These are phyloP conservation scores for Phyto melanocephala DNA, from an alignment of 2,888 invertebrate species.

Conservation along the genomic window DNA sequence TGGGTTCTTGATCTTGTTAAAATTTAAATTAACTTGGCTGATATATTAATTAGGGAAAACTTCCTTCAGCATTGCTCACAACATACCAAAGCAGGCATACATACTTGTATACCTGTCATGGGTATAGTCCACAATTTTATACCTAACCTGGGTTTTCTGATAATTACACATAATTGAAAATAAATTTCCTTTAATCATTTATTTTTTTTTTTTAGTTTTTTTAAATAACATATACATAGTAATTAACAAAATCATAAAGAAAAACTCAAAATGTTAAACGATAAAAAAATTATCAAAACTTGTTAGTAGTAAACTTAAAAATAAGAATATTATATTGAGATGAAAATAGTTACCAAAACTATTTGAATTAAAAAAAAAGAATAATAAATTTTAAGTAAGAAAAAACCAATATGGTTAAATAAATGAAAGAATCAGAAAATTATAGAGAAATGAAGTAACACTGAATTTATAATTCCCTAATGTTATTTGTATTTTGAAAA, in stretches of 20 bases:
- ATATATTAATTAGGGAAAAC: too few species aligned
- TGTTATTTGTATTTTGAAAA: neutral
- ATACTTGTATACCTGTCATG: too few species aligned
- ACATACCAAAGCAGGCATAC: too few species aligned
- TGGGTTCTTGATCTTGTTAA: too few species aligned
- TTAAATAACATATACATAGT: neutral
- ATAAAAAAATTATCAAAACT: neutral
- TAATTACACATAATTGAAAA: too few species aligned
- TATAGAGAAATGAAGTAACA: neutral
- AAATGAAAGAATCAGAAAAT: neutral
- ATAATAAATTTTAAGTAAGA: neutral
- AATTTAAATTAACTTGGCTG: too few species aligned
- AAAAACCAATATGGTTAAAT: constrained; percentile 35
- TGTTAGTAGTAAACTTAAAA: neutral
- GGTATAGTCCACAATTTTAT: too few species aligned
- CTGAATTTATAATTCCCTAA: constrained; percentile 3
- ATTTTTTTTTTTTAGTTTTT: constrained; percentile 20
- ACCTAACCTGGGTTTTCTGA: too few species aligned
- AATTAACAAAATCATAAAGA: neutral
- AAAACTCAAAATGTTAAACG: neutral
- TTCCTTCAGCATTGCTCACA: too few species aligned
- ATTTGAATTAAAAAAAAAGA: neutral
- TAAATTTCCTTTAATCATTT: too few species aligned
- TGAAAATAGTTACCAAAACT: constrained; percentile 9
- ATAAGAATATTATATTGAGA: neutral